Percentiles rank a stretch among this genome's conserved stretches.
phyloP scores from a whole-genome alignment of 2,113 vertebrate genomes.

The Aldabrachelys gigantea region DNA sequence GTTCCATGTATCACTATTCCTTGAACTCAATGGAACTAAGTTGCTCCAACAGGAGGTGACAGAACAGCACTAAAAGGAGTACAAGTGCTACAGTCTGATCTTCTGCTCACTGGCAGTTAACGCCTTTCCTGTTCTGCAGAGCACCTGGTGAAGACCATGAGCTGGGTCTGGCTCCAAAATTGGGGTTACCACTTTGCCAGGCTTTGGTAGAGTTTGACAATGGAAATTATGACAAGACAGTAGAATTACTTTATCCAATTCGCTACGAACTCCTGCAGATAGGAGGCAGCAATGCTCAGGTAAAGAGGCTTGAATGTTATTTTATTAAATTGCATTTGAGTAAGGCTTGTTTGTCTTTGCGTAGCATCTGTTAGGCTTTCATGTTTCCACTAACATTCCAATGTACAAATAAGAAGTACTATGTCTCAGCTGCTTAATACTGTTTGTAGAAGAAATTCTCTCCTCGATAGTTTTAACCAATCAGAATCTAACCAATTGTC shows the following conservation, averaged over 20 bases:
- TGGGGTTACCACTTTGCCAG: constrained; percentile 90
- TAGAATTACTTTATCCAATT: constrained; percentile 89
- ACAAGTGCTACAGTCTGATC: not conserved
- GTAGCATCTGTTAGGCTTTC: not conserved
- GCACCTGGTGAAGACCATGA: constrained; percentile 83
- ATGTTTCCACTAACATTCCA: no score
- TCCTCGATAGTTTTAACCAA: no score
- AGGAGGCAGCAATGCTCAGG: constrained; percentile 96
- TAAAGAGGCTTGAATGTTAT: constrained; percentile 57
- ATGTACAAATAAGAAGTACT: not conserved
- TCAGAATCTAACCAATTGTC: not conserved
- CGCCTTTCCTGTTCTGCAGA: constrained; percentile 66
- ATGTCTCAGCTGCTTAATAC: not conserved
- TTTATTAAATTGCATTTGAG: not conserved
- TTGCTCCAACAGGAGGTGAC: not conserved
- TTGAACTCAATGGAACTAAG: no score
- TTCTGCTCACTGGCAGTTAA: not conserved
- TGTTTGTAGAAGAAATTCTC: not conserved
- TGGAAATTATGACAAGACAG: constrained; percentile 81
- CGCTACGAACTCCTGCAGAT: constrained; percentile 81
- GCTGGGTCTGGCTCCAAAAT: constrained; percentile 73
- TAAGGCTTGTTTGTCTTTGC: not conserved
- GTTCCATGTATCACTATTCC: no score
- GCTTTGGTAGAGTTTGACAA: constrained; percentile 89
- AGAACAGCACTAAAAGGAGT: not conserved